phyloP scores from a whole-genome alignment of 2,113 vertebrate species.

The Corythaeola cristata region DNA sequence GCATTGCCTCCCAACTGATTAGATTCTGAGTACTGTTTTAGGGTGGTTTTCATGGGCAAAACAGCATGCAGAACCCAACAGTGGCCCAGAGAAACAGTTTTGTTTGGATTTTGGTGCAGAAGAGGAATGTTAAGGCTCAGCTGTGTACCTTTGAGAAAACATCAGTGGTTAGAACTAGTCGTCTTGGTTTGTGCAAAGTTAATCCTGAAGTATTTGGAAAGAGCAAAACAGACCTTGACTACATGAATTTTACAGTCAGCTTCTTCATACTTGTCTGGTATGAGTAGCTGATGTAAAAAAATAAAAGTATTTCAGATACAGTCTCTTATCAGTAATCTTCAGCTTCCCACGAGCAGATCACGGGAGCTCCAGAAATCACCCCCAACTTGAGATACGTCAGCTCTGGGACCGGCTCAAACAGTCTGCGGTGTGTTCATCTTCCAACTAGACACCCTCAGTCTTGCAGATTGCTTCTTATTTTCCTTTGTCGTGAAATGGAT shows the following conservation, averaged over 20 bases:
- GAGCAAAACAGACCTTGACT: background rate
- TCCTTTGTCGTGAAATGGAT: background rate
- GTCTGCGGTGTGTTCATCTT: background rate
- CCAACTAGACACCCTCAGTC: background rate
- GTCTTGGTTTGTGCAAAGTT: background rate
- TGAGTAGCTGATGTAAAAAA: background rate
- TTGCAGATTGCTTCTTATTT: background rate
- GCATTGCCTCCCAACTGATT: background rate
- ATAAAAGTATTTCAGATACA: background rate
- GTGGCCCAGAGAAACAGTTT: background rate
- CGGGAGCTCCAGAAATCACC: background rate
- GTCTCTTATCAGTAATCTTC: background rate
- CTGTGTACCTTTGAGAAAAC: background rate
- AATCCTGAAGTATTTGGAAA: background rate
- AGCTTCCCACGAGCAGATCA: background rate
- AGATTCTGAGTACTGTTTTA: background rate
- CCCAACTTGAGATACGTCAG: background rate
- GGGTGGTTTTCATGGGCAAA: background rate
- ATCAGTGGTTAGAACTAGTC: background rate
- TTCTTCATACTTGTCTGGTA: background rate
- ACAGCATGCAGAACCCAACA: fast-evolving
- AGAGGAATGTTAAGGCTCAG: background rate
- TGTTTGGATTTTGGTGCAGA: background rate
- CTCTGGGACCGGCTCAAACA: background rate
- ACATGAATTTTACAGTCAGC: background rate